Conservation (phyloP, 2,888 invertebrate species). For the Sarcophaga rosellei region DNA sequence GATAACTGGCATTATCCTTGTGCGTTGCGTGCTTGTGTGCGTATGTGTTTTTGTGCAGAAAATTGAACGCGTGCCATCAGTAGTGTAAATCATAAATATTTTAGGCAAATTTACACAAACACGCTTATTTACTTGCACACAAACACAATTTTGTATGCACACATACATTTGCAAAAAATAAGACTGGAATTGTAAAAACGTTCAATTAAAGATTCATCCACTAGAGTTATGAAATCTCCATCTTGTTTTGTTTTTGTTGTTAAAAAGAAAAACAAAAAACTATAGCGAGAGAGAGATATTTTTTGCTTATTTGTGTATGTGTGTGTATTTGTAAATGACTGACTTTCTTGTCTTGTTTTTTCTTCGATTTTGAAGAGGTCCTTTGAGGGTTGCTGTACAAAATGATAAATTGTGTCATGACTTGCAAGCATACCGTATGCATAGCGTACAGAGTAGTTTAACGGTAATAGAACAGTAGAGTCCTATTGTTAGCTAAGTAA, state of each 20-base stretch:
- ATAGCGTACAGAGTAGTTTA: neutral
- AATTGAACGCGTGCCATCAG: slow-evolving; percentile 69
- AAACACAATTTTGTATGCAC: neutral
- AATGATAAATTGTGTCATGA: slow-evolving; percentile 67
- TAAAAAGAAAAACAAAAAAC: neutral
- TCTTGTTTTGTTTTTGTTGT: slow-evolving; percentile 19
- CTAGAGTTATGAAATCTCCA: neutral
- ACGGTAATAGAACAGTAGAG: neutral
- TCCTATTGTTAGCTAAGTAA: slow-evolving; percentile 27
- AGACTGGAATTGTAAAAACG: neutral
- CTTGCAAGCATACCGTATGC: slow-evolving; percentile 27
- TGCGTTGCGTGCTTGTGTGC: neutral
- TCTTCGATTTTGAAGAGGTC: slow-evolving; percentile 48
- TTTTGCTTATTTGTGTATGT: slow-evolving; percentile 22
- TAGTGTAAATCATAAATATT: slow-evolving; percentile 60
- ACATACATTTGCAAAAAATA: neutral
- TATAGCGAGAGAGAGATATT: neutral
- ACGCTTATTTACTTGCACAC: slow-evolving; percentile 1
- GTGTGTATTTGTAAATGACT: slow-evolving; percentile 16
- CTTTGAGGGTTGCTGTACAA: slow-evolving; percentile 59
- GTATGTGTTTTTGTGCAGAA: slow-evolving; percentile 20
- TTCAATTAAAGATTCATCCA: slow-evolving; percentile 40
- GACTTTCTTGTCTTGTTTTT: slow-evolving; percentile 25
- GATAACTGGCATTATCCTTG: slow-evolving; percentile 53
- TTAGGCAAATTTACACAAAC: slow-evolving; percentile 50